These are phyloP conservation scores for Teleiodes luculella DNA, from an alignment of 2,888 invertebrate genomes.

Conservation along the genomic window DNA sequence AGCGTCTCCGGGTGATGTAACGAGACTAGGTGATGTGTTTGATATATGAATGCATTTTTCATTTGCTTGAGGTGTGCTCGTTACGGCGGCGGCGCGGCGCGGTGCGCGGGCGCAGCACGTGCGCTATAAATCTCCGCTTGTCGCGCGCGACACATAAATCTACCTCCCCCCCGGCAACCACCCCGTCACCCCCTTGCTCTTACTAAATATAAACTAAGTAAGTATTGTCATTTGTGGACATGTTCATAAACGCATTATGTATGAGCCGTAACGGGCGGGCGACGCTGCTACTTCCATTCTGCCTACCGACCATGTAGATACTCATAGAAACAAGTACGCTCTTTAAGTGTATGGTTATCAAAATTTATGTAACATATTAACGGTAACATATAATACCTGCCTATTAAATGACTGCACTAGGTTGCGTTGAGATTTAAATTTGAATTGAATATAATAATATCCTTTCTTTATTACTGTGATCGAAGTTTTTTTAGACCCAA, in stretches of 20 bases:
- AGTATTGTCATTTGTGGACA: constrained; percentile 28
- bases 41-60: constrained; percentile 13
- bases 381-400: too few species aligned
- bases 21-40: constrained; percentile 7
- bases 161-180: constrained; percentile 19
- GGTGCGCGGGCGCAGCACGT: constrained; percentile 30
- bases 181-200: constrained; percentile 9
- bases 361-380: too few species aligned
- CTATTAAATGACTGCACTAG: too few species aligned
- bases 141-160: constrained; percentile 36
- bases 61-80: constrained; percentile 10
- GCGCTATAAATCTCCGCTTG: constrained; percentile 39
- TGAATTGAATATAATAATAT: too few species aligned
- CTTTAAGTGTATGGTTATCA: too few species aligned
- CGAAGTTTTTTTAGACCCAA: too few species aligned
- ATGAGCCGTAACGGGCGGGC: constrained; percentile 25
- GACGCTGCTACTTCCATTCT: background rate
- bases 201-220: constrained; percentile 26
- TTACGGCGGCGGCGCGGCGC: constrained; percentile 11
- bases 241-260: constrained; percentile 33
- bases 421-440: too few species aligned
- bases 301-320: background rate
- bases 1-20: constrained; percentile 3
- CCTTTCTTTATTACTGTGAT: too few species aligned
- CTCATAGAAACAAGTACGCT: too few species aligned